Conservation (phyloP, 2,888 invertebrate genomes). For the Melinaea marsaeus region DNA sequence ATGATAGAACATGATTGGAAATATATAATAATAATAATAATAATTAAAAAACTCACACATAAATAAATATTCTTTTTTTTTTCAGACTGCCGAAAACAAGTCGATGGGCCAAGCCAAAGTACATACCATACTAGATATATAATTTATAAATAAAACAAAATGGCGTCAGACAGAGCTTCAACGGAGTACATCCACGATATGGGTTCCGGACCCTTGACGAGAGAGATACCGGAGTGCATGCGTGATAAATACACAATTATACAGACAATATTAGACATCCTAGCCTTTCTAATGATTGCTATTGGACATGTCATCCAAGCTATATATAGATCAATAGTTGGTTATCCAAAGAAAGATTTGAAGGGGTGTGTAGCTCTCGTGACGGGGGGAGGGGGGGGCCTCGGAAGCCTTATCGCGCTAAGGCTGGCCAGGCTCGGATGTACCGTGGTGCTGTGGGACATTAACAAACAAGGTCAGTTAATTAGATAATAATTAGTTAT, state of each 20-base stretch:
- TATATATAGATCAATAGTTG: constrained; percentile 79
- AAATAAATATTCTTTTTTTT: constrained; percentile 7
- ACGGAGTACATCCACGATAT: constrained; percentile 64
- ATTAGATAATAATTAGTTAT: constrained; percentile 3
- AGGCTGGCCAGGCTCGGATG: constrained; percentile 87
- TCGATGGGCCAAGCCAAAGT: constrained; percentile 15
- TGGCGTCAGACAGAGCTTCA: constrained; percentile 35
- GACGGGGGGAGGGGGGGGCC: constrained; percentile 93
- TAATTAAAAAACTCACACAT: background rate
- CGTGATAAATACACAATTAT: constrained; percentile 71
- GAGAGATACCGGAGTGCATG: constrained; percentile 73
- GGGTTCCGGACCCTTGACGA: constrained; percentile 64
- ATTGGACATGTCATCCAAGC: constrained; percentile 74
- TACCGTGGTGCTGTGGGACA: constrained; percentile 92
- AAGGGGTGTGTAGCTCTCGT: constrained; percentile 88
- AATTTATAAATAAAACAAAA: constrained; percentile 30
- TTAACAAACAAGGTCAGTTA: constrained; percentile 86
- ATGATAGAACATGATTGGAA: no score
- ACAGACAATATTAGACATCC: constrained; percentile 75
- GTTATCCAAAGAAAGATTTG: constrained; percentile 82
- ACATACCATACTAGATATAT: constrained; percentile 11
- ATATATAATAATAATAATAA: background rate
- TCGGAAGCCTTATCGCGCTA: constrained; percentile 87
- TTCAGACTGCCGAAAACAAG: constrained; percentile 13
- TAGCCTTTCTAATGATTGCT: constrained; percentile 73